These are phyloP conservation scores for Nebria ingens DNA, from an alignment of 1,140 invertebrate species.

Conservation along the genomic window DNA sequence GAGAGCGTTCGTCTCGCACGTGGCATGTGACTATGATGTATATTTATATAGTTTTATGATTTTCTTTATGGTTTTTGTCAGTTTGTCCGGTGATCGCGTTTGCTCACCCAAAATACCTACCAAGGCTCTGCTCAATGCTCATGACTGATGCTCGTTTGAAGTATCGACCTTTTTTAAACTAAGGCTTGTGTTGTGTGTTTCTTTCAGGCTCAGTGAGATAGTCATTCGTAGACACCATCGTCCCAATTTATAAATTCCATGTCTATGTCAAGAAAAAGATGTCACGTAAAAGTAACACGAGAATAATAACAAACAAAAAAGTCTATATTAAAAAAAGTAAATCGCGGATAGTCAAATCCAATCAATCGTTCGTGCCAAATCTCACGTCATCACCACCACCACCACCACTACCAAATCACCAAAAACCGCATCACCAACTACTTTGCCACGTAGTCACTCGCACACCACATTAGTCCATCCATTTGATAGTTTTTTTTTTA, in stretches of 20 bases:
- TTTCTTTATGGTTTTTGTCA: background rate
- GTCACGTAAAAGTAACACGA: constrained; percentile 1
- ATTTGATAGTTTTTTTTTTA: too few species aligned
- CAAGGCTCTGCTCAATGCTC: background rate
- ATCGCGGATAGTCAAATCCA: background rate
- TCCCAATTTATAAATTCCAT: constrained; percentile 1
- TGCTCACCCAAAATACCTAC: too few species aligned
- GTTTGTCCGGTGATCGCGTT: background rate
- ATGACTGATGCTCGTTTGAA: background rate
- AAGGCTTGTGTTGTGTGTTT: constrained; percentile 4
- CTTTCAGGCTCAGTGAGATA: constrained; percentile 7
- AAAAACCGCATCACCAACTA: background rate
- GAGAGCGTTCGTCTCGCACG: background rate
- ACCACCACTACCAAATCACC: constrained; percentile 30
- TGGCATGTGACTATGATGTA: constrained; percentile 1
- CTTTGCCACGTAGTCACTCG: background rate
- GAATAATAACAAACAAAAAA: too few species aligned
- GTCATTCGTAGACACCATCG: constrained; percentile 3
- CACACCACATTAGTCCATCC: background rate
- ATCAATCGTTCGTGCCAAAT: constrained; percentile 3
- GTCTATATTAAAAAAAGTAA: too few species aligned
- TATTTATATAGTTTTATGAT: background rate
- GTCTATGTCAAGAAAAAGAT: background rate
- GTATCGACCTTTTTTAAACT: background rate
- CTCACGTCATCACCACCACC: constrained; percentile 45